These are phyloP conservation scores for Hemitrygon akajei DNA, from an alignment of 2,797 vertebrate species.

Conservation along the genomic window DNA sequence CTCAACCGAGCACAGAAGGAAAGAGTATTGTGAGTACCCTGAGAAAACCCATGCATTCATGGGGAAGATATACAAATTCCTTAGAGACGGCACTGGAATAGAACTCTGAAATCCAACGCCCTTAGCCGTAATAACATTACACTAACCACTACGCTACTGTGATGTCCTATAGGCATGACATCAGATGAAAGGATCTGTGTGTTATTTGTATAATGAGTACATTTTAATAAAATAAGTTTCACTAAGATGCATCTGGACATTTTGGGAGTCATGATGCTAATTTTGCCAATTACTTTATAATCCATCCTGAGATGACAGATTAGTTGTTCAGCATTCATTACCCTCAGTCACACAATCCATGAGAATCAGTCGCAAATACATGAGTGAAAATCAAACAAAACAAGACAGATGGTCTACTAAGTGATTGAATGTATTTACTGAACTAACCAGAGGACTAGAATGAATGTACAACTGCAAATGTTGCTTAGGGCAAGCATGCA, in stretches of 20 bases:
- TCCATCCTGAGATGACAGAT: not conserved
- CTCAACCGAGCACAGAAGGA: too few relatives aligned
- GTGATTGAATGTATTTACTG: not conserved
- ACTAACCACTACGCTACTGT: too few relatives aligned
- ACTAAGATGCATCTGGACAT: not conserved
- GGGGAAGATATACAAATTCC: too few relatives aligned
- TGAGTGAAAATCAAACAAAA: not conserved
- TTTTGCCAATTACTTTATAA: not conserved
- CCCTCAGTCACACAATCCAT: not conserved
- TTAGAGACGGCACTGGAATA: too few relatives aligned
- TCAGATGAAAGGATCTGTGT: too few relatives aligned
- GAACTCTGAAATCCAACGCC: too few relatives aligned
- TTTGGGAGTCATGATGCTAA: not conserved
- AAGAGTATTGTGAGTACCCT: too few relatives aligned
- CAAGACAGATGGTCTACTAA: not conserved
- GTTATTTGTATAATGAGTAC: too few relatives aligned
- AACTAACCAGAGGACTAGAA: constrained; percentile 1
- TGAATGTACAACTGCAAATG: not conserved
- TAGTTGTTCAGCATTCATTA: not conserved
- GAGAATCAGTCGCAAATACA: not conserved
- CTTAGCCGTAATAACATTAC: too few relatives aligned
- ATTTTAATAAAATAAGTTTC: too few relatives aligned
- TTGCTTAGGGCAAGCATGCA: not conserved
- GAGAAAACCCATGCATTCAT: too few relatives aligned
- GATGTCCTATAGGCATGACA: too few relatives aligned